phyloP scores from a whole-genome alignment of 2,888 invertebrate species.

The Rugalucina vietnamica region DNA sequence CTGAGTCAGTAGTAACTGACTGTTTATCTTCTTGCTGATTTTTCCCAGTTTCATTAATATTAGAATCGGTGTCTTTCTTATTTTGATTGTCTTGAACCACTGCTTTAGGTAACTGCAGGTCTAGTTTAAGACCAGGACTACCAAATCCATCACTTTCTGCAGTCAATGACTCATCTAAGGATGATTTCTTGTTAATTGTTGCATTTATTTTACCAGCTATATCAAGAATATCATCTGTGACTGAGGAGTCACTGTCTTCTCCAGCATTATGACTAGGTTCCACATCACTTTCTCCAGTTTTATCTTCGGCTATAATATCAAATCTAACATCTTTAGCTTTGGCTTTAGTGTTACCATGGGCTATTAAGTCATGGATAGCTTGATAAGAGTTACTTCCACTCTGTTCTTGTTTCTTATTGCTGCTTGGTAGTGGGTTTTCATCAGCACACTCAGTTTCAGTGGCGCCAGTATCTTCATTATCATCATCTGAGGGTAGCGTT shows the following conservation, averaged over 20 bases:
- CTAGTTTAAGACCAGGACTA: background rate
- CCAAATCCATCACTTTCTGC: constrained; percentile 41
- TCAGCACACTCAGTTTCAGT: background rate
- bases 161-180: constrained; percentile 27
- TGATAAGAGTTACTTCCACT: too few species aligned
- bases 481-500: background rate
- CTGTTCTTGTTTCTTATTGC: background rate
- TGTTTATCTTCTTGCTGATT: background rate
- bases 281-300: background rate
- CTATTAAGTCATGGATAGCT: too few species aligned
- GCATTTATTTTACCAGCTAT: constrained; percentile 51
- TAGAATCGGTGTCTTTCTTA: background rate
- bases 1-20: background rate
- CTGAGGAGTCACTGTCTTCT: constrained; percentile 36
- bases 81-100: background rate
- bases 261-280: background rate
- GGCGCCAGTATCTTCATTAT: too few species aligned
- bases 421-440: background rate
- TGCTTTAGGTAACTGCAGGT: background rate
- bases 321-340: background rate
- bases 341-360: too few species aligned
- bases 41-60: background rate
- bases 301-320: too few species aligned
- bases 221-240: constrained; percentile 48
- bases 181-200: constrained; percentile 26